Conservation (phyloP, 1,140 invertebrate genomes). For the Probaryconus sp. region DNA sequence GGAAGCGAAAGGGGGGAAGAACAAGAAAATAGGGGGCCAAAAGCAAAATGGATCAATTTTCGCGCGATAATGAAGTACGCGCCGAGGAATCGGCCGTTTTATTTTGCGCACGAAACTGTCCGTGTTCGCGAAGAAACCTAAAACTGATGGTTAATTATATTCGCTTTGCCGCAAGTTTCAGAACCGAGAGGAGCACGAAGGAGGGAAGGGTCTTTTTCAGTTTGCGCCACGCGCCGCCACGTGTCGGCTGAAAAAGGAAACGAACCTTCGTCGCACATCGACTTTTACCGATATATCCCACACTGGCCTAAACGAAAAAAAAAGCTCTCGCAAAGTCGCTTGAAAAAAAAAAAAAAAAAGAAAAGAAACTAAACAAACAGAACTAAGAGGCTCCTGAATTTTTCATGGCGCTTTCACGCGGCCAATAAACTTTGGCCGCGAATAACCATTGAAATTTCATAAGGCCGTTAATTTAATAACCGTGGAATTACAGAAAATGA, state of each 20-base stretch:
- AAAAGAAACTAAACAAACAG: conserved; percentile 21
- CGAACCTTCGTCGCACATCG: conserved; percentile 66
- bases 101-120: conserved; percentile 38
- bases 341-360: conserved; percentile 34
- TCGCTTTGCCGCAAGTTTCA: conserved; percentile 67
- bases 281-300: conserved; percentile 73
- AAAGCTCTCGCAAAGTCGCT: conserved; percentile 52
- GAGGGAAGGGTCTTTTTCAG: conserved; percentile 74
- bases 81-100: conserved; percentile 22
- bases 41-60: conserved; percentile 33
- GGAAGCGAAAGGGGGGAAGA: not conserved
- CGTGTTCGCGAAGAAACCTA: conserved; percentile 72
- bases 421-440: no score
- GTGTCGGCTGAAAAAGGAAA: conserved; percentile 73
- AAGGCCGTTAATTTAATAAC: no score
- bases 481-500: not conserved
- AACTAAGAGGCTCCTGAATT: no score
- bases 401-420: no score
- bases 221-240: conserved; percentile 77
- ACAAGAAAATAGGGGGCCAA: no score
- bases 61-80: conserved; percentile 26
- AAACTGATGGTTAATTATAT: conserved; percentile 79
- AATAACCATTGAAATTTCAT: no score
- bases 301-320: conserved; percentile 49
- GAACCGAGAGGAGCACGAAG: conserved; percentile 57